Conservation (phyloP, 2,113 vertebrate genomes). For the Axis porcinus region DNA sequence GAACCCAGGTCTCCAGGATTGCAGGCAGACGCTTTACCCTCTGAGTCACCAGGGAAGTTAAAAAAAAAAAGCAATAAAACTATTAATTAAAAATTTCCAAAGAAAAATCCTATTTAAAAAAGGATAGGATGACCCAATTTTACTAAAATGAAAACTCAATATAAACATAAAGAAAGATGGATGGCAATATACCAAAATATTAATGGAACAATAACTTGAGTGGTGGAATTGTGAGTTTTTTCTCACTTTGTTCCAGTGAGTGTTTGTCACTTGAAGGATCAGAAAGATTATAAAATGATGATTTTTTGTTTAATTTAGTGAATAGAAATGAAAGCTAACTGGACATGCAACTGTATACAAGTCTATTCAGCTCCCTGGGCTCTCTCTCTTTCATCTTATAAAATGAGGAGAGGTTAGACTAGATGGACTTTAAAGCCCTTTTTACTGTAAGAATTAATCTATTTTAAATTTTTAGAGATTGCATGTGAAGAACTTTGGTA, state of each 20-base stretch:
- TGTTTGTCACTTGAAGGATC: background rate
- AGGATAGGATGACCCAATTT: background rate
- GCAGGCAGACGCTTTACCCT: too few species aligned
- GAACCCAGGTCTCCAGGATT: too few species aligned
- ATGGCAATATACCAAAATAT: background rate
- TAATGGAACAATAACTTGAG: background rate
- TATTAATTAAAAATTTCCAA: constrained; percentile 15
- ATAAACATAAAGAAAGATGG: background rate
- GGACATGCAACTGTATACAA: background rate
- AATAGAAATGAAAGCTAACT: background rate
- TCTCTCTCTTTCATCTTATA: background rate
- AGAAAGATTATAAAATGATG: background rate
- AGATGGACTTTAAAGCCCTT: background rate
- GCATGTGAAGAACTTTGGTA: background rate
- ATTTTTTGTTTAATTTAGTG: background rate
- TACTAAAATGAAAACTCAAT: background rate
- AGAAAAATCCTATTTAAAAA: background rate
- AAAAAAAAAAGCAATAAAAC: background rate
- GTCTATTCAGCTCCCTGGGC: background rate
- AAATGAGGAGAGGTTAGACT: background rate
- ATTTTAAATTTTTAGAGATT: background rate
- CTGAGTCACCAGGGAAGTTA: too few species aligned
- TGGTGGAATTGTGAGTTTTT: background rate
- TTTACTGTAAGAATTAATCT: background rate
- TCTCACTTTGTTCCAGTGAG: background rate